Base-by-base conservation (phyloP, 2,113 vertebrate genomes). In the Isichthys henryi region DNA sequence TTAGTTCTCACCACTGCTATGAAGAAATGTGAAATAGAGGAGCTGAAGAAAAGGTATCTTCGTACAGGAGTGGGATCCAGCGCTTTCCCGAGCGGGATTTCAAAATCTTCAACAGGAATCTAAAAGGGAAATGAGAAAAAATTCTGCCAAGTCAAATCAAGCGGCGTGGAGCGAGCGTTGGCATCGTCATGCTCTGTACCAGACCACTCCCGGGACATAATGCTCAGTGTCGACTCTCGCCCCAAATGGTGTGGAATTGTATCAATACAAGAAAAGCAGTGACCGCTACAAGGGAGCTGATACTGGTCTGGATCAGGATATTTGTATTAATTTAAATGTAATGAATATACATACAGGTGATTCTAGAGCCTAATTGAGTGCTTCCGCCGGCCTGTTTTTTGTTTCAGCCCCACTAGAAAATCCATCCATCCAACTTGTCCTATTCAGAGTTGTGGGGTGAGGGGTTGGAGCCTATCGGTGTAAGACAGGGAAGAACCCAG, bases 21-120 rank as follows among this genome's bases (percentile, higher is more conserved):
- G 50, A 96, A 88, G 11, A 96, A 94, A 89, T 95, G 93, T 91
- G 96, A 96, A 50, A 94, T 43, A 43, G 94, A 92, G 0, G 96
- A 96, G 92, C 96, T 96, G 89, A 96, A 95, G 89, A 95, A 92
- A 90, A 96, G 91, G 92, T 93, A 96, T 94, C 96, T 93, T 84
- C 91, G 94, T 87, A 96, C 92, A 11, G 95, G 92, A 2, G 95
- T 91, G 48, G 90, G 50, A 3, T 94, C 94, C 88, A 96, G 91
- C 6, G 94, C 95, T 19, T 56, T 90, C 49, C 77, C 93, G 21
- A 96, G 91, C 0, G 95, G 94, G 23, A 6, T 87, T 88, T 96
- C 96, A 91, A 96, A 90, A 87, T 96, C 95, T 7, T 49, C 19
- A 2, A 80, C 52, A 21, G 95, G 95, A 90, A 96, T 93, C 96